Evolutionary conservation across 2,888 invertebrate species (phyloP), one percentile per base, ranked within the genome.

Genomic region (Exocentrus adspersus): DNA sequence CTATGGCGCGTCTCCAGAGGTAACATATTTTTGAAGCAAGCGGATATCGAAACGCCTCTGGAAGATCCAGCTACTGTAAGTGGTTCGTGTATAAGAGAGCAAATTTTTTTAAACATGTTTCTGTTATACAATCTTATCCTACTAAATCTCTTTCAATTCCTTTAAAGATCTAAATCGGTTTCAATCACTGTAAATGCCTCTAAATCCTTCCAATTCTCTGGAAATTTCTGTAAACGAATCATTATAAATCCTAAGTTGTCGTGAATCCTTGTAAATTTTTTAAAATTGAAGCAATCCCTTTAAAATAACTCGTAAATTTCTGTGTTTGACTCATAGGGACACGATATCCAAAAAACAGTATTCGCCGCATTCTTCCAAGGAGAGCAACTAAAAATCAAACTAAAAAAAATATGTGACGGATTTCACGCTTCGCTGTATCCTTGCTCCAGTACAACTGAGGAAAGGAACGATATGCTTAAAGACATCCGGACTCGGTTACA

Each of bases 361-460:
- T 97, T 97, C 85, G 91, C 92, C 60, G 91, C 91, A 28, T 92
- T 92, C 86, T 92, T 92, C 86, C 92, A 96, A 92, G 97, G 96
- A 46, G 95, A 96, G 75, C 94, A 95, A 78, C 85, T 97, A 59
- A 95, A 95, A 84, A 89, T 90, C 0, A 89, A 94, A 71, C 94
- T 96, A 67, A 94, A 93, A 86, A 97, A 97, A 83, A 94, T 97
- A 45, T 96, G 95, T 85, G 91, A 93, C 70, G 96, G 96, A 0
- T 97, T 95, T 84, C 92, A 95, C 75, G 96, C 96, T 2, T 94
- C 94, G 2, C 85, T 96, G 65, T 97, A 97, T 84, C 95, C 95
- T 0, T 97, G 96, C 80, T 96, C 97, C 0, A 94, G 93, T 65
- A 92, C 92, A 41, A 90, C 91, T 72, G 86, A 87, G 14, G 96